phyloP scores from a whole-genome alignment of 37 sponge, comb jelly and placozoan species.

The Mnemiopsis leidyi region DNA sequence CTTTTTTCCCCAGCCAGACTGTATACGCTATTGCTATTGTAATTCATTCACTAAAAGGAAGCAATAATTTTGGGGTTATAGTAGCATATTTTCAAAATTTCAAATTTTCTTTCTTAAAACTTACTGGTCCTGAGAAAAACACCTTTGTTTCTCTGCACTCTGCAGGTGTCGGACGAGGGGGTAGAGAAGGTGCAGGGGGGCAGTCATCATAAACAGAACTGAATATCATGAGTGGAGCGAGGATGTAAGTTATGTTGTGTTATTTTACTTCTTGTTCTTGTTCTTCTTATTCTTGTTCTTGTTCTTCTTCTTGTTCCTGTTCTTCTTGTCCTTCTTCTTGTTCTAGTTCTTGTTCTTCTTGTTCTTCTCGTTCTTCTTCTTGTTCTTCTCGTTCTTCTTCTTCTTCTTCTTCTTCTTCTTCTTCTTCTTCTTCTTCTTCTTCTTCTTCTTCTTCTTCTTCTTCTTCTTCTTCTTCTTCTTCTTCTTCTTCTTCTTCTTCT shows the following conservation, averaged over 20 bases:
- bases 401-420: not conserved
- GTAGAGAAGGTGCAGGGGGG: not conserved
- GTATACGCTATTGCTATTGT: too few relatives aligned
- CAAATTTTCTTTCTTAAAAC: not conserved
- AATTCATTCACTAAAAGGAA: too few relatives aligned
- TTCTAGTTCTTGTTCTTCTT: not conserved
- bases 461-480: not conserved
- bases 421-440: not conserved
- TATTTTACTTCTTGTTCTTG: too few relatives aligned
- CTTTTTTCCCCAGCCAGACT: too few relatives aligned
- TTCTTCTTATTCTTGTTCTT: too few relatives aligned
- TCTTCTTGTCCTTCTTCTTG: too few relatives aligned
- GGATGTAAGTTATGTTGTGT: too few relatives aligned
- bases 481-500: not conserved
- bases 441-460: not conserved
- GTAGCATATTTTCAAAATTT: not conserved
- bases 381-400: not conserved
- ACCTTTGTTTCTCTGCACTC: too few relatives aligned
- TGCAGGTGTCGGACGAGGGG: not conserved
- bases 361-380: not conserved
- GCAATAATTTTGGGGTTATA: too few relatives aligned
- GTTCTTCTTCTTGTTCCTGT: too few relatives aligned
- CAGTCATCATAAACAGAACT: constrained; percentile 19
- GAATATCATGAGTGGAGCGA: not conserved
- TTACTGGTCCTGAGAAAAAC: too few relatives aligned